Evolutionary conservation across 2,888 invertebrate species (phyloP).

Genomic region (Leuctra nigra): DNA sequence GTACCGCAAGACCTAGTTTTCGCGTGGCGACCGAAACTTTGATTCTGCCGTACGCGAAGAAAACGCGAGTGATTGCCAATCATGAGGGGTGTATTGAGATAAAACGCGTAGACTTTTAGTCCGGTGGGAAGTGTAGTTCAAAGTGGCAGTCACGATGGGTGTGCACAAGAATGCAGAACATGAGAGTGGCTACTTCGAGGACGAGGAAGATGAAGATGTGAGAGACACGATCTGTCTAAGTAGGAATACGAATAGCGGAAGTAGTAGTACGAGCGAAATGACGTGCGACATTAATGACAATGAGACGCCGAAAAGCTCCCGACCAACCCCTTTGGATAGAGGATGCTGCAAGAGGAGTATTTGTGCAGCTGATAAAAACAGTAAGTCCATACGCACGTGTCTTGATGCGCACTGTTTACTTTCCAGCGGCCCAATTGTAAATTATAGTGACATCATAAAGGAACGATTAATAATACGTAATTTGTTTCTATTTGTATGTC

Average conservation of each 20-base stretch:
- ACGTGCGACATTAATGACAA: slow-evolving; percentile 13
- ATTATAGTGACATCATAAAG: too few relatives aligned
- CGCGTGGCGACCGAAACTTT: slow-evolving; percentile 5
- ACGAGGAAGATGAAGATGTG: slow-evolving; percentile 50
- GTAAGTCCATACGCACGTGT: too few relatives aligned
- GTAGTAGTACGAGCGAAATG: not conserved
- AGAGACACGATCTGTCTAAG: slow-evolving; percentile 9
- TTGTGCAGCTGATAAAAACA: not conserved
- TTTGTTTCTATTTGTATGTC: too few relatives aligned
- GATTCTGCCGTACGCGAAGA: too few relatives aligned
- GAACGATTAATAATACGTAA: too few relatives aligned
- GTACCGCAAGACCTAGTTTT: slow-evolving; percentile 18
- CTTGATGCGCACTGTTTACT: too few relatives aligned
- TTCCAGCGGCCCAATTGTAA: too few relatives aligned
- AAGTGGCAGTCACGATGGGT: slow-evolving; percentile 43
- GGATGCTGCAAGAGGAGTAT: slow-evolving; percentile 3
- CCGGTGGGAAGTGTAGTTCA: not conserved
- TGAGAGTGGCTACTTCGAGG: slow-evolving; percentile 81
- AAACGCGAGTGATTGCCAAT: too few relatives aligned
- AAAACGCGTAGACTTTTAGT: not conserved
- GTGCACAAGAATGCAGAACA: slow-evolving; percentile 61
- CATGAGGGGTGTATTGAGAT: not conserved
- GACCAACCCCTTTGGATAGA: not conserved
- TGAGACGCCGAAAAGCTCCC: not conserved
- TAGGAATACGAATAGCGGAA: slow-evolving; percentile 11